Conservation (phyloP, 2,797 vertebrate species). For the Miichthys miiuy region DNA sequence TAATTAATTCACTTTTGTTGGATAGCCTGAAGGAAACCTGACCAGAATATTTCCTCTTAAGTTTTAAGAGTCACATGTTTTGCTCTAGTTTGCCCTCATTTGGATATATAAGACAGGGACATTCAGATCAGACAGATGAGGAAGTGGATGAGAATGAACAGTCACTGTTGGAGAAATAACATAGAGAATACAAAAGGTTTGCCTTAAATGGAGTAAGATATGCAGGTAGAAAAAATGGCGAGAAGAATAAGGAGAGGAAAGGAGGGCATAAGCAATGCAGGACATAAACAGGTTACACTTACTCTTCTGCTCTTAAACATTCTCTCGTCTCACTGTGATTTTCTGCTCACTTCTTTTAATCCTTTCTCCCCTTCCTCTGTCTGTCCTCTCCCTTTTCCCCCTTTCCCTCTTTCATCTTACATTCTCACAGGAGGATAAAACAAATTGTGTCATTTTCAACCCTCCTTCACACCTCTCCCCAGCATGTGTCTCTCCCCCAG, state of each 20-base stretch:
- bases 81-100: slow-evolving; percentile 1
- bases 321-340: slow-evolving; percentile 34
- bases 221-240: background rate
- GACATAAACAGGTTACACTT: slow-evolving; percentile 15
- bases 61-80: background rate
- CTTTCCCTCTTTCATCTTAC: slow-evolving; percentile 57
- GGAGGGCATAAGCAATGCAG: background rate
- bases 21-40: background rate
- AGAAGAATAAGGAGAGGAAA: background rate
- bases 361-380: slow-evolving; percentile 43
- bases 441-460: slow-evolving; percentile 63
- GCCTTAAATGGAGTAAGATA: too few relatives aligned
- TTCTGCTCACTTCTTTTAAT: slow-evolving; percentile 45
- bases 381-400: slow-evolving; percentile 10
- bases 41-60: background rate
- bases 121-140: background rate
- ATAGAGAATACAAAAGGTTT: background rate
- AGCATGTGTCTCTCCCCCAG: slow-evolving; percentile 38
- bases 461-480: slow-evolving; percentile 66
- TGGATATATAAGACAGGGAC: background rate
- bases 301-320: slow-evolving; percentile 42
- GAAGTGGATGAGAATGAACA: background rate
- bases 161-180: background rate
- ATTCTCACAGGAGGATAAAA: slow-evolving; percentile 64
- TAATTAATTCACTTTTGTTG: slow-evolving; percentile 1